Base-by-base conservation (phyloP, 2,113 vertebrate genomes). In the Pardalotus punctatus region DNA sequence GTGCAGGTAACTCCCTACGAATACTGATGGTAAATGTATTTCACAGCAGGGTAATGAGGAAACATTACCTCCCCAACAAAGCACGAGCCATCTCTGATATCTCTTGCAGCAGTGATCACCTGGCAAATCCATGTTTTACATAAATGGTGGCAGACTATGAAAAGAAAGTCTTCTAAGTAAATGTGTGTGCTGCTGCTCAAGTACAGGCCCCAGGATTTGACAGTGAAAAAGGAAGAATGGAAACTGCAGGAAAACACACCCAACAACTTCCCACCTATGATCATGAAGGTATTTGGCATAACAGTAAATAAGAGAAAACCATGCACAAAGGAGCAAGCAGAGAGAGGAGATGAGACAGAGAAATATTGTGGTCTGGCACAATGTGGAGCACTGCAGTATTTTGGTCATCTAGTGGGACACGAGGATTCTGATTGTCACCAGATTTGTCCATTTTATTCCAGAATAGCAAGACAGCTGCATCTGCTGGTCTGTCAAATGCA, bases 261-360 rank as follows among this genome's bases (percentile, higher is more conserved):
- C 20, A 29, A 9, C 12, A 71, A 7, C 35, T 78, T 81, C 78
- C 82, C 85, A 76, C 22, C 95, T 94, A 86, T 97, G 97, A 98
- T 98, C 96, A 97, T 98, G 98, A 98, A 98, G 97, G 98, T 96
- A 97, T 90, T 69, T 72, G 81, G 72, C 76, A 96, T 61, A 92
- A 81, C 42, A 88, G 84, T 64, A 90, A 96, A 70, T 81, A 88
- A 83, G 53, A 93, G 91, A 95, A 97, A 96, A 95, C 38, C 97
- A 98, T 97, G 92, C 96, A 96, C 51, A 95, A 96, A 95, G 64
- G 22, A 95, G 80, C 67, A 96, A 96, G 88, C 91, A 97, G 93
- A 96, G 97, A 98, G 79, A 96, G 74, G 95, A 97, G 96, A 95
- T 14, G 88, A 93, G 90, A 88, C 88, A 57, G 88, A 91, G 89